Percentiles rank a stretch among this genome's conserved stretches.
Evolutionary conservation across 2,797 vertebrate species (phyloP).

Genomic region (Smutsia gigantea): DNA sequence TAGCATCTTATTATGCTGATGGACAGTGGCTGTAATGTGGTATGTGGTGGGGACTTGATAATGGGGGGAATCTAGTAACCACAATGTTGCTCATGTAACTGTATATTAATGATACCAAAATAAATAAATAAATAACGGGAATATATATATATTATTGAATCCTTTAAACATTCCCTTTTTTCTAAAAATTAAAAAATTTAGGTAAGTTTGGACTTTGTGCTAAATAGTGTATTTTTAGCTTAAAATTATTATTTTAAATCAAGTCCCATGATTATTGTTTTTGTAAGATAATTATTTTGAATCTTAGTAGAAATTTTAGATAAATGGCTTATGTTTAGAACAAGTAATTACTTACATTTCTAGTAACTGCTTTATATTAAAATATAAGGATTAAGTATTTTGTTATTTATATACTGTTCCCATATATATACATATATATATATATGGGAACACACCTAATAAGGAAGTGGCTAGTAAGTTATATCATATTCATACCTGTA

Average conservation of each 20-base stretch:
- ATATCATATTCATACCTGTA: neutral
- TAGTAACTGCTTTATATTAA: slow-evolving; percentile 27
- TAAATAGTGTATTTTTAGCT: slow-evolving; percentile 39
- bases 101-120: no score
- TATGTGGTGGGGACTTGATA: no score
- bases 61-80: no score
- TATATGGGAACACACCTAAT: neutral
- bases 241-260: slow-evolving; percentile 41
- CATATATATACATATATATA: no score
- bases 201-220: slow-evolving; percentile 27
- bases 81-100: no score
- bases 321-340: slow-evolving; percentile 44
- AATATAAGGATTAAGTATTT: slow-evolving; percentile 21
- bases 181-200: neutral
- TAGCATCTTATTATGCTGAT: no score
- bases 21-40: no score
- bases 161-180: neutral
- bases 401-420: neutral
- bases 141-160: slow-evolving; percentile 26
- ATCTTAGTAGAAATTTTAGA: slow-evolving; percentile 42
- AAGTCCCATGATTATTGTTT: slow-evolving; percentile 1
- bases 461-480: neutral
- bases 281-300: slow-evolving; percentile 33
- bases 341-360: slow-evolving; percentile 13
- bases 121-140: no score